Base-by-base conservation (phyloP, 2,797 vertebrate genomes). In the Darevskia nairensis region DNA sequence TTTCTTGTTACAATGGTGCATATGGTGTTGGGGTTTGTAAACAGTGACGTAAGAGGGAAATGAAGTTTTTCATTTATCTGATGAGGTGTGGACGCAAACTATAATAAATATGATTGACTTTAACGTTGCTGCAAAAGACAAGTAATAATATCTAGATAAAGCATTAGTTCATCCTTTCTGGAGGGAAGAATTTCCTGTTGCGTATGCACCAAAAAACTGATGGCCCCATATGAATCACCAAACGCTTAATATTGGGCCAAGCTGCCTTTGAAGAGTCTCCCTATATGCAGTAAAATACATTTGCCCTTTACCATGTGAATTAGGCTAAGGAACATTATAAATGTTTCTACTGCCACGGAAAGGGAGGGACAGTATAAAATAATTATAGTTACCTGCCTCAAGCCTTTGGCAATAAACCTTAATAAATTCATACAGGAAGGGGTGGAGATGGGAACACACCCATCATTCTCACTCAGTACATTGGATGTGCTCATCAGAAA, bases 351-450 rank as follows among this genome's bases (percentile, higher is more conserved):
- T 17, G 15, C 39, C 32, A 81, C n/a, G 21, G 6, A 44, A 83
- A 59, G 86, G 32, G 50, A 78, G 46, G 15, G 35, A 23, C n/a
- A 68, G 27, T 85, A 21, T n/a, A 81, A 27, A 27, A 80, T 68
- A 81, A 59, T 85, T 75, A 81, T 9, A 77, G 72, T 55, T 86
- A 68, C 8, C 50, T 29, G 29, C 32, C 79, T 61, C 13, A 6
- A 84, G 35, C 29, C 19, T 64, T 84, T 89, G 82, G 75, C 75
- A 66, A 17, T 81, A 81, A 41, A 19, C 64, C 82, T 39, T 75
- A 80, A 80, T 89, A 21, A n/a, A 46, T 89, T 66, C 27, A 69
- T 69, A 5, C 25, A 82, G 61, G 17, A 79, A 50, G 32, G 25
- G 39, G 29, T 68, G 59, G n/a, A 46, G n/a, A 55, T 6, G 44